A percentile compares a stretch with the other conserved stretches of the same genome.
Conservation (phyloP, 2,113 vertebrate species). For the Hystrix cristata region DNA sequence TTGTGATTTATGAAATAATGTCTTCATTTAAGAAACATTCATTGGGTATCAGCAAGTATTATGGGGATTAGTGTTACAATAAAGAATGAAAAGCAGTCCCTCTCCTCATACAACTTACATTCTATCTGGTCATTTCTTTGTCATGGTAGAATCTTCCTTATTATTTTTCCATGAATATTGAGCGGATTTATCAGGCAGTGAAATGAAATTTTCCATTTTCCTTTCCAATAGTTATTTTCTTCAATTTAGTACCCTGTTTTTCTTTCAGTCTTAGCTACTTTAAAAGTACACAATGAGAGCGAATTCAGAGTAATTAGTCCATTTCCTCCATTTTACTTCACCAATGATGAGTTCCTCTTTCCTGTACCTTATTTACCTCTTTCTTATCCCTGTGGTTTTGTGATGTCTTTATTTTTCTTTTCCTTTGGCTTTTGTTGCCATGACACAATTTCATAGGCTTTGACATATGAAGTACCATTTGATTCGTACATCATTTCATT, state of each 20-base stretch:
- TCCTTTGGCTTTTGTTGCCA: background rate
- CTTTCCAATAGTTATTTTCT: background rate
- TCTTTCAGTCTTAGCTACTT: background rate
- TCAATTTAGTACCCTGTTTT: background rate
- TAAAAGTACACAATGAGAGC: background rate
- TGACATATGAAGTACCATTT: background rate
- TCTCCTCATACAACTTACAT: background rate
- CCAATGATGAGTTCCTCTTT: background rate
- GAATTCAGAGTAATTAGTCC: background rate
- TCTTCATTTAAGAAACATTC: background rate
- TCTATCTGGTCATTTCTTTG: slow-evolving; percentile 1
- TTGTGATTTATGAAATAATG: slow-evolving; percentile 12
- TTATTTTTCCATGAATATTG: background rate
- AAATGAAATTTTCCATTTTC: background rate
- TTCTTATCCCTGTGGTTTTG: background rate
- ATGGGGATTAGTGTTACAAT: background rate
- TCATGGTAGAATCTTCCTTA: background rate
- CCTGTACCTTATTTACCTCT: background rate
- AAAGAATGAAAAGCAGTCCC: background rate
- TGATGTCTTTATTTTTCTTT: background rate
- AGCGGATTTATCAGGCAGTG: background rate
- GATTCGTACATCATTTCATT: background rate
- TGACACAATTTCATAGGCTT: slow-evolving; percentile 8
- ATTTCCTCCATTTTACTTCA: slow-evolving; percentile 40
- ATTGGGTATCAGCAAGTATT: background rate